Base-by-base conservation (phyloP, 2,113 vertebrate species). In the Ceyx cyanopectus region DNA sequence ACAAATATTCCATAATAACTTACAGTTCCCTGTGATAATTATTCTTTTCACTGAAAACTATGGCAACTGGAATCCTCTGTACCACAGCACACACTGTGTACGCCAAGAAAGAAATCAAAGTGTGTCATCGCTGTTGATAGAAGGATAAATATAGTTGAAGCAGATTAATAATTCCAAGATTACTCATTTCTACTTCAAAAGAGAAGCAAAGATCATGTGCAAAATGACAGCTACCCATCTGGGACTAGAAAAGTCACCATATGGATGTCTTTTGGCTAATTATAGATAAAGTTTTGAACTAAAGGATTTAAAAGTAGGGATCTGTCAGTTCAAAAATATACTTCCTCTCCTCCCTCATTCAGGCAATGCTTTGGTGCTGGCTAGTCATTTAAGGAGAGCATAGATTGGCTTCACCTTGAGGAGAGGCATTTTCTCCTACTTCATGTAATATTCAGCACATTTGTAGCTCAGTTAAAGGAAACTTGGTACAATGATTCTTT, bases 101-200 rank as follows among this genome's bases (percentile, higher is more conserved):
- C 26, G 43, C 82, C 93, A 93, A 88, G 89, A 85, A 81, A 94
- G 83, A 88, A 95, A 87, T 43, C 94, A 87, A 95, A 95, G 77
- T 56, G 76, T 95, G 95, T 94, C 97, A 95, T 90, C 63, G 26
- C 45, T 94, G 80, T 73, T 89, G 93, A 96, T 87, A 93, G 57
- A 91, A 90, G 51, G 95, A 98, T 97, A 98, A 98, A 98, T 97
- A 98, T 97, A 98, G 97, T 84, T 89, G 74, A 90, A 91, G 89
- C 96, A 95, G 95, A 97, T 95, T 98, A 98, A 97, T 98, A 98
- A 96, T 97, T 94, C 93, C 93, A 97, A 97, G 94, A 98, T 98
- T 98, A 98, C 97, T 98, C 97, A 98, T 85, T 94, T 96, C 95
- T 97, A 92, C 94, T 97, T 97, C 96, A 96, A 95, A 93, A 97